Percentiles rank a stretch among this genome's conserved stretches.
phyloP scores from a whole-genome alignment of 2,888 invertebrate species.

The Drosophila koepferae region DNA sequence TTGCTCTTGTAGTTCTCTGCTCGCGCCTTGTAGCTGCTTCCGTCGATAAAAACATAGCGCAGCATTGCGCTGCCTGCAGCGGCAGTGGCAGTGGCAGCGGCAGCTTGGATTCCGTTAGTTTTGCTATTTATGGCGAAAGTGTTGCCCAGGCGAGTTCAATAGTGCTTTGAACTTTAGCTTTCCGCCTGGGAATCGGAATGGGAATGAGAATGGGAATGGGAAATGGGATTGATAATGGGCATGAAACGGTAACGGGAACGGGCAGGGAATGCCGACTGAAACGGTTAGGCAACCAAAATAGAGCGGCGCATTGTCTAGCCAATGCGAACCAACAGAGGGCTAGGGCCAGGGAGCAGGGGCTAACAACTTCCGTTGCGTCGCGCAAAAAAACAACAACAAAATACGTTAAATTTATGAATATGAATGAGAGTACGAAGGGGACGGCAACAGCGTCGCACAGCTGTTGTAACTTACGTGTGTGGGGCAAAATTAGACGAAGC shows the following conservation, averaged over 20 bases:
- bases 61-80: conserved; percentile 1
- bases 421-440: conserved; percentile 62
- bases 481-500: conserved; percentile 2
- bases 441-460: conserved; percentile 46
- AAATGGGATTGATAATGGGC: conserved; percentile 37
- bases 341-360: conserved; percentile 14
- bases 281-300: conserved; percentile 70
- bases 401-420: conserved; percentile 75
- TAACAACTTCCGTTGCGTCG: conserved; percentile 69
- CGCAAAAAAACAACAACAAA: conserved; percentile 59
- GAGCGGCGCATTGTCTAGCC: conserved; percentile 73
- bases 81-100: not conserved
- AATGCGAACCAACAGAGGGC: not conserved
- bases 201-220: conserved; percentile 9
- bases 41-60: conserved; percentile 64
- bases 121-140: conserved; percentile 79
- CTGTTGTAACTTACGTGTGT: conserved; percentile 48
- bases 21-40: conserved; percentile 47
- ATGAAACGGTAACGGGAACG: conserved; percentile 16
- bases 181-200: conserved; percentile 46
- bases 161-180: conserved; percentile 78
- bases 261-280: not conserved
- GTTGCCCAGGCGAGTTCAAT: conserved; percentile 75
- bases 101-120: conserved; percentile 52
- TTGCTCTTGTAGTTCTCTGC: not conserved